These are phyloP conservation scores for Melanotus villosus DNA, from an alignment of 2,888 invertebrate species.

Conservation along the genomic window DNA sequence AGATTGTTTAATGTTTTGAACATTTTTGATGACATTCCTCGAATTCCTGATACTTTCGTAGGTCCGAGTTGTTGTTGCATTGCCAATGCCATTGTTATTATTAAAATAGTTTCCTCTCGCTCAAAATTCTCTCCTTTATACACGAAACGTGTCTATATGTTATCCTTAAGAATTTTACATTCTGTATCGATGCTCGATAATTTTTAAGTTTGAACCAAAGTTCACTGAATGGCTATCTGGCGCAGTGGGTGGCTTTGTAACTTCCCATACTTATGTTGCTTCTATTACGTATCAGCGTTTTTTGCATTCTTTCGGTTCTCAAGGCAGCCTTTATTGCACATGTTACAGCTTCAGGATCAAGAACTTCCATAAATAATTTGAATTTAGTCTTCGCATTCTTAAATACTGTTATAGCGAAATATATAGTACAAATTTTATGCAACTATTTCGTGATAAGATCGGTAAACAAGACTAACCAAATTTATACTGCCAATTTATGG, in stretches of 20 bases:
- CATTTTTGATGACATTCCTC: conserved; percentile 42
- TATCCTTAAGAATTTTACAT: no score
- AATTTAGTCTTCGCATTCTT: not conserved
- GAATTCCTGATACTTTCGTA: conserved; percentile 29
- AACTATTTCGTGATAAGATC: no score
- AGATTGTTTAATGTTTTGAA: conserved; percentile 42
- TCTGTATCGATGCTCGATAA: no score
- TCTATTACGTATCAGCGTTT: conserved; percentile 15
- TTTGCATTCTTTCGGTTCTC: conserved; percentile 30
- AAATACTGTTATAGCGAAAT: not conserved
- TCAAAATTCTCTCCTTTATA: no score
- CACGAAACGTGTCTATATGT: no score
- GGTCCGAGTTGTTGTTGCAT: conserved; percentile 9
- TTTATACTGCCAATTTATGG: no score
- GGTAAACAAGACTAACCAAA: no score
- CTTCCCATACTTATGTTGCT: conserved; percentile 6
- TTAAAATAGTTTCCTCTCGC: conserved; percentile 16
- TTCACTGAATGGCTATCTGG: not conserved
- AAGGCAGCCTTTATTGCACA: conserved; percentile 14
- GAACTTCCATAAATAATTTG: not conserved
- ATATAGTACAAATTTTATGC: not conserved
- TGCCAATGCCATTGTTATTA: conserved; percentile 37
- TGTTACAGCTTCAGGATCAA: not conserved
- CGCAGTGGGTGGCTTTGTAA: conserved; percentile 35
- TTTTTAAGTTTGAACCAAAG: not conserved